These are phyloP conservation scores for Eptesicus fuscus DNA, from an alignment of 2,113 vertebrate species.

Conservation along the genomic window DNA sequence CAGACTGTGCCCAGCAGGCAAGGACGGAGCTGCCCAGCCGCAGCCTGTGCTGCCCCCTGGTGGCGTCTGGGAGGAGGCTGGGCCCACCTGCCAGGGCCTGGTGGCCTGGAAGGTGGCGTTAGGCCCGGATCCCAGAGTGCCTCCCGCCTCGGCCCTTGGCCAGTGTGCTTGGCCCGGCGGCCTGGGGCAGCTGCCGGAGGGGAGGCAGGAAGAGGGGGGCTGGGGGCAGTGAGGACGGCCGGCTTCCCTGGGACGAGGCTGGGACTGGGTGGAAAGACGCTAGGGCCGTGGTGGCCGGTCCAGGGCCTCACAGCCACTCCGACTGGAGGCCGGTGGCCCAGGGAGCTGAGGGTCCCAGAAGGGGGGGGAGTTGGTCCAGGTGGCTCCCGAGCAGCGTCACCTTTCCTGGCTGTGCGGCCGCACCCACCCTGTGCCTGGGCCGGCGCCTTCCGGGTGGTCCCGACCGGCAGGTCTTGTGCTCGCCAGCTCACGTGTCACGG, in stretches of 20 bases:
- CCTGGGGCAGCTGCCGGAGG: not conserved
- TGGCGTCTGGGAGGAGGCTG: not conserved
- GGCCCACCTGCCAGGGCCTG: not conserved
- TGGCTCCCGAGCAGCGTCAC: not conserved
- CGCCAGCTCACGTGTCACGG: not conserved
- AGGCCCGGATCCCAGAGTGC: not conserved
- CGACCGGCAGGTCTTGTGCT: not conserved
- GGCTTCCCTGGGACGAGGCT: fast-evolving
- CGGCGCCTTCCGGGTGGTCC: not conserved
- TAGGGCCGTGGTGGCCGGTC: not conserved
- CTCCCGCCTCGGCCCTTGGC: fast-evolving
- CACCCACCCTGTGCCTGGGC: not conserved
- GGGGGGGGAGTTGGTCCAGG: not conserved
- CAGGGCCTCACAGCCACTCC: not conserved
- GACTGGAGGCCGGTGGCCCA: not conserved
- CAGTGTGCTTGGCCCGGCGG: not conserved
- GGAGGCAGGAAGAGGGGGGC: not conserved
- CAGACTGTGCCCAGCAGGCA: fast-evolving
- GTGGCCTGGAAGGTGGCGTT: not conserved
- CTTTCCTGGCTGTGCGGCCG: not conserved
- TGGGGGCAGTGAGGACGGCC: not conserved
- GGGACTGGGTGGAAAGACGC: not conserved
- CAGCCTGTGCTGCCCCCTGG: conserved; percentile 34
- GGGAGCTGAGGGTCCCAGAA: too few relatives aligned
- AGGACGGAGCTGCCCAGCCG: fast-evolving